Conservation (phyloP, 2,797 vertebrate species). For the Centropyge bicolor region DNA sequence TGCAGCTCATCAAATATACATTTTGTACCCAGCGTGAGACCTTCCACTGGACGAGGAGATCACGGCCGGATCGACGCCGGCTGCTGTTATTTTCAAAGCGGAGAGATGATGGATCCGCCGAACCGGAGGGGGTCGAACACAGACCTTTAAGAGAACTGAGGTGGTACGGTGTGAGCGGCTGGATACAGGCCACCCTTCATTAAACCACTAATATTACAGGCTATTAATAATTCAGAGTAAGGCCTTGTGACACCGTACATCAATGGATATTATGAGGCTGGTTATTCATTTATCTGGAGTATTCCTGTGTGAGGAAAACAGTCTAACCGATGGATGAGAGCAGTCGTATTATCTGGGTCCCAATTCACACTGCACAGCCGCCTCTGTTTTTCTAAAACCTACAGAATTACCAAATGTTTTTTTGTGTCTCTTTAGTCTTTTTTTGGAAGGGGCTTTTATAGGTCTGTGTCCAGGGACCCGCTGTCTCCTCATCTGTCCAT, state of each 20-base stretch:
- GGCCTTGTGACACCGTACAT: slow-evolving; percentile 57
- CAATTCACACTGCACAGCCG: neutral
- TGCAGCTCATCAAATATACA: slow-evolving; percentile 66
- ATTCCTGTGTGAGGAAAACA: slow-evolving; percentile 22
- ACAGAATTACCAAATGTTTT: slow-evolving; percentile 8
- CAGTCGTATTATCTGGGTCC: neutral
- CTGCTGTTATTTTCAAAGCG: slow-evolving; percentile 38
- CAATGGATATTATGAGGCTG: slow-evolving; percentile 41
- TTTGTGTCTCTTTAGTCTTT: neutral
- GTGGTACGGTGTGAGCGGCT: slow-evolving; percentile 40
- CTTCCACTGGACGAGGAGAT: slow-evolving; percentile 29
- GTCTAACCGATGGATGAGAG: neutral
- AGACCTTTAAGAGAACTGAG: slow-evolving; percentile 36
- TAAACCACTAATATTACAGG: slow-evolving; percentile 60
- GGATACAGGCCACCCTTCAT: slow-evolving; percentile 56
- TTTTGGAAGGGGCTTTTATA: neutral
- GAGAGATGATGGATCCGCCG: slow-evolving; percentile 40
- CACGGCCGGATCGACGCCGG: slow-evolving; percentile 3
- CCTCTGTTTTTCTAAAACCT: slow-evolving; percentile 1
- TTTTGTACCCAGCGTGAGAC: slow-evolving; percentile 41
- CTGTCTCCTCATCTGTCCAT: neutral
- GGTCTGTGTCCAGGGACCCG: neutral
- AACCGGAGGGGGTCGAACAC: slow-evolving; percentile 1
- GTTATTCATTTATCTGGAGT: slow-evolving; percentile 33
- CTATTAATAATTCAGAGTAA: slow-evolving; percentile 69